These are phyloP conservation scores for Synergus laeviventris DNA, from an alignment of 2,888 invertebrate genomes.

Conservation along the genomic window DNA sequence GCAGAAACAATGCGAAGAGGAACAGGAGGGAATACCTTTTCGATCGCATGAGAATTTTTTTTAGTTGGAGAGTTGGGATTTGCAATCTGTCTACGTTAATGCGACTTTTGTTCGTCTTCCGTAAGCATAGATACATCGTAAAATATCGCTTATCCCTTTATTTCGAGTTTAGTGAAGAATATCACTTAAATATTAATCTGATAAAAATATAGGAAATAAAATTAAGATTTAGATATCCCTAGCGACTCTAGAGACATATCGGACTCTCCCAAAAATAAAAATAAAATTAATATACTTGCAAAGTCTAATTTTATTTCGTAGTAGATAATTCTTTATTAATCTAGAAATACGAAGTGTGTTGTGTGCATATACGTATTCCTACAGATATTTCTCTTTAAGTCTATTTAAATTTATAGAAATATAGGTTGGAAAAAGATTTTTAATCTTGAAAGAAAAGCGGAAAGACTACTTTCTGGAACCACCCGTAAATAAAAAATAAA, in stretches of 20 bases:
- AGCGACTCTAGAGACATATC: too few relatives aligned
- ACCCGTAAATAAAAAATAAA: not conserved
- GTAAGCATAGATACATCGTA: too few relatives aligned
- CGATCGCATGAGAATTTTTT: constrained; percentile 20
- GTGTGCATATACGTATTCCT: constrained; percentile 20
- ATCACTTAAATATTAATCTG: not conserved
- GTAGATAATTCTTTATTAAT: not conserved
- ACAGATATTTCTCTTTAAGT: not conserved
- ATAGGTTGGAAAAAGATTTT: not conserved
- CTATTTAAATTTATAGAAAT: constrained; percentile 2
- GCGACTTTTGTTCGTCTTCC: constrained; percentile 14
- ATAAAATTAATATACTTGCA: not conserved
- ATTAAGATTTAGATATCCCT: too few relatives aligned
- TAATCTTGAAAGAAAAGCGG: constrained; percentile 17
- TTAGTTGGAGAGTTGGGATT: constrained; percentile 10
- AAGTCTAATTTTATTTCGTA: constrained; percentile 1
- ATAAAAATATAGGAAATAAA: not conserved
- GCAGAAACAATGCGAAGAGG: constrained; percentile 37
- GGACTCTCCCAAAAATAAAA: not conserved
- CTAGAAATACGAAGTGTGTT: constrained; percentile 6
- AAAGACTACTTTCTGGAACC: constrained; percentile 3
- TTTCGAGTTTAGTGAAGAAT: too few relatives aligned
- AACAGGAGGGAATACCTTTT: constrained; percentile 15
- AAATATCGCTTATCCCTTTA: not conserved
- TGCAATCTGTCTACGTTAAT: constrained; percentile 39